Evolutionary conservation across 1,140 invertebrate species (phyloP), one percentile per base, ranked within the genome.

Genomic region (Notospermus geniculatus): DNA sequence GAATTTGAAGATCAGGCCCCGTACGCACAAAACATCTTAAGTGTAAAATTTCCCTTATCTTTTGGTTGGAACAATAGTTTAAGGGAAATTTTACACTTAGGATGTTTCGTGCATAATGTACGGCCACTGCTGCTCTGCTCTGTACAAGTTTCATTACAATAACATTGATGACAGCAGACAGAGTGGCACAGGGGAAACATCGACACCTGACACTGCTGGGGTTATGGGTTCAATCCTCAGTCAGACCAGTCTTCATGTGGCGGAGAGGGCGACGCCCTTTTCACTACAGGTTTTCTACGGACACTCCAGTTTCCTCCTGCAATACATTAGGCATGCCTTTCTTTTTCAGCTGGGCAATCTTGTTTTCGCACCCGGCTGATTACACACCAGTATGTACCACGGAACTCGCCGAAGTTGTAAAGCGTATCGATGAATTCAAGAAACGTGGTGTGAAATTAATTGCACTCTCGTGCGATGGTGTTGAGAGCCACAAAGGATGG

Each of bases 311-410:
- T n/a, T n/a, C n/a, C n/a, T n/a, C n/a, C n/a, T n/a, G n/a, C n/a
- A n/a, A n/a, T n/a, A n/a, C n/a, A n/a, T n/a, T n/a, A n/a, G n/a
- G 15, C 15, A 7, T 36, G 32, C 32, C 55, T n/a, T 59, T 29
- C 54, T 83, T 63, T 67, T 66, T 56, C 62, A 73, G 70, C 30
- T 96, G 93, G 92, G 87, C 88, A 1, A 87, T 95, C 52, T 79
- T 96, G 1, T 96, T 96, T 78, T 95, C 92, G 0, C 94, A 97
- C 80, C 93, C 93, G 1, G 88, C 90, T 22, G 93, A 96, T 77
- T 96, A 91, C 76, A 96, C 94, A 0, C 94, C 93, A 17, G 93
- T 97, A 0, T 95, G 94, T 75, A 96, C 93, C 11, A 97, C 94
- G 0, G 93, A 97, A 80, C 78, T 97, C 61, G 91, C 89, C 7